Base-by-base conservation (phyloP, 2,888 invertebrate genomes). In the Rhingia campestris region DNA sequence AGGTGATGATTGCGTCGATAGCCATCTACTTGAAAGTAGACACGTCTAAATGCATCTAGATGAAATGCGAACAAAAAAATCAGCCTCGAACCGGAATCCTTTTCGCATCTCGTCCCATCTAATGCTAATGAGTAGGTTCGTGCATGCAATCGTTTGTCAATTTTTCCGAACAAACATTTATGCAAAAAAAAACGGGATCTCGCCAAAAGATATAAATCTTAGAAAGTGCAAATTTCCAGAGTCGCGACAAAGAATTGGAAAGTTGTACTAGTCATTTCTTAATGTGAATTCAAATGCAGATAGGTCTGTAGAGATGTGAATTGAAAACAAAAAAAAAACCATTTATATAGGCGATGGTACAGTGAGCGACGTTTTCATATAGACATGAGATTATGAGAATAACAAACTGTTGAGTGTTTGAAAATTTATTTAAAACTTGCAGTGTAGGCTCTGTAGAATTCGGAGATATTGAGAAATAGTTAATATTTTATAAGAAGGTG, bases 211-310 rank as follows among this genome's bases (percentile, higher is more conserved):
- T 82, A 82, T 69, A 59, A 74, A 82, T 82, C 82, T 82, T 82
- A 79, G 82, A 82, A 82, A 82, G 82, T 82, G 69, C 79, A 73
- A 82, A 79, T 82, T 79, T 73, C 58, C 59, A 64, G 72, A 81
- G 61, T 49, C 39, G 73, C 67, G 58, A 73, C 82, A 73, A 73
- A 49, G 82, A 82, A 73, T 82, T 82, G 79, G 82, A 82, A 82
- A 82, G 82, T 82, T 79, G 66, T 22, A 45, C 79, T 51, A 58
- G 51, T 59, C 67, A 51, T 79, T 64, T 63, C 79, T 58, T 66
- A 33, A 59, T 63, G 58, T 45, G 54, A 61, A 63, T 73, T 63
- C 67, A 64, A 73, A 82, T 74, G 69, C 61, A 79, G 67, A 73
- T 67, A 56, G 43, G 47, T 35, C 49, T 12, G 77, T 37, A 12